A percentile compares a stretch with the other conserved stretches of the same genome.
phyloP scores from a whole-genome alignment of 2,888 invertebrate species.

The Eupithecia subumbrata region DNA sequence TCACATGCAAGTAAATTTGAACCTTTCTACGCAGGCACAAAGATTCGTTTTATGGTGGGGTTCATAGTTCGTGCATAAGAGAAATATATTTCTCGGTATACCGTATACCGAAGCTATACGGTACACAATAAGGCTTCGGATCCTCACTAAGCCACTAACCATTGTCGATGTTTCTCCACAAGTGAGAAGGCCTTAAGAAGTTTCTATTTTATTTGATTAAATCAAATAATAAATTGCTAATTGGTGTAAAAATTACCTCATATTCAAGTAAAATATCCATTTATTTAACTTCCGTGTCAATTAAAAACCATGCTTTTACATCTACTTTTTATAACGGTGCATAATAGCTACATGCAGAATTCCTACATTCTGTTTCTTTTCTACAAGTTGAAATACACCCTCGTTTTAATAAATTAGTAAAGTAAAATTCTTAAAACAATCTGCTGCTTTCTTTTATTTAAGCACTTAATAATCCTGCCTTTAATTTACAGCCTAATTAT shows the following conservation, averaged over 20 bases:
- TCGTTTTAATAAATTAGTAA: slow-evolving; percentile 23
- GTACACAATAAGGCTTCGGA: background rate
- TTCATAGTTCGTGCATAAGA: background rate
- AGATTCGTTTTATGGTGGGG: background rate
- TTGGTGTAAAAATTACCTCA: background rate
- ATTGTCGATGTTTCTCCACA: background rate
- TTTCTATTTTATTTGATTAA: background rate
- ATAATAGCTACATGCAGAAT: background rate
- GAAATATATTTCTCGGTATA: background rate
- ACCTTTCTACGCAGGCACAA: background rate
- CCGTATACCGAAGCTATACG: too few relatives aligned
- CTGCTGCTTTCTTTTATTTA: slow-evolving; percentile 33
- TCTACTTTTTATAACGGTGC: background rate
- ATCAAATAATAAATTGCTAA: background rate
- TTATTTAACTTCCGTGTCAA: background rate
- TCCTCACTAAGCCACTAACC: background rate
- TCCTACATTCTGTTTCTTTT: background rate
- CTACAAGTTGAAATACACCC: slow-evolving; percentile 17
- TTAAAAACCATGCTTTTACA: background rate
- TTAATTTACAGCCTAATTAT: slow-evolving; percentile 37
- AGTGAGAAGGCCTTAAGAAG: background rate
- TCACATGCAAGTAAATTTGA: background rate
- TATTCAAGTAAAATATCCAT: too few relatives aligned
- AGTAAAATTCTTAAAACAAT: slow-evolving; percentile 26
- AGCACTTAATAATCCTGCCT: slow-evolving; percentile 34